phyloP scores from a whole-genome alignment of 2,113 vertebrate species.

The Catharus fuscescens region DNA sequence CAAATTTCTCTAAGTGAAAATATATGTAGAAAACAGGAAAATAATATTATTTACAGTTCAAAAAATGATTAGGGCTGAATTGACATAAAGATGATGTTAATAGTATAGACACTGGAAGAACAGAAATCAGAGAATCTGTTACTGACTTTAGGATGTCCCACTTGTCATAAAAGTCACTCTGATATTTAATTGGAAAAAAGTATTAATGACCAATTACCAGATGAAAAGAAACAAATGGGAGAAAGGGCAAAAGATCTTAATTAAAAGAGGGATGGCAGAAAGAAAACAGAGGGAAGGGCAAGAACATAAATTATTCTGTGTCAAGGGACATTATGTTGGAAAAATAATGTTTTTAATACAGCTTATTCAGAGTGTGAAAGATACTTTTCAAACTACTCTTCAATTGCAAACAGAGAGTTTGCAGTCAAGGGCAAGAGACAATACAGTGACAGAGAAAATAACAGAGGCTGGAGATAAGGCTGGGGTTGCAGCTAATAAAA shows the following conservation, averaged over 20 bases:
- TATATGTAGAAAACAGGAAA: background rate
- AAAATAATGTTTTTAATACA: background rate
- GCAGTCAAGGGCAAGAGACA: background rate
- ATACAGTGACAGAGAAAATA: background rate
- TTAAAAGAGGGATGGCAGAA: background rate
- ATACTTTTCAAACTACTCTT: background rate
- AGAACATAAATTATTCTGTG: background rate
- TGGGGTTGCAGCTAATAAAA: background rate
- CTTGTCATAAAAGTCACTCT: background rate
- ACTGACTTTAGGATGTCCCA: background rate
- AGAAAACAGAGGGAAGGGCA: background rate
- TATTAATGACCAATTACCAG: background rate
- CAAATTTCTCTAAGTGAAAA: background rate
- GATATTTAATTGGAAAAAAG: background rate
- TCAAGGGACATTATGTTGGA: background rate
- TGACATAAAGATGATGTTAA: background rate
- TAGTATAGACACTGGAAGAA: background rate
- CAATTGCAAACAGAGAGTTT: background rate
- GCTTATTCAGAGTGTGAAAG: background rate
- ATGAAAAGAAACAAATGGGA: background rate
- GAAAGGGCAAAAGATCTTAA: background rate
- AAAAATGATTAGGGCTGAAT: background rate
- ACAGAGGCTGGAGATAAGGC: background rate
- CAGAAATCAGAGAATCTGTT: background rate
- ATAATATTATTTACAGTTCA: background rate